Base-by-base conservation (phyloP, 2,113 vertebrate genomes). In the Copsychus sechellarum region DNA sequence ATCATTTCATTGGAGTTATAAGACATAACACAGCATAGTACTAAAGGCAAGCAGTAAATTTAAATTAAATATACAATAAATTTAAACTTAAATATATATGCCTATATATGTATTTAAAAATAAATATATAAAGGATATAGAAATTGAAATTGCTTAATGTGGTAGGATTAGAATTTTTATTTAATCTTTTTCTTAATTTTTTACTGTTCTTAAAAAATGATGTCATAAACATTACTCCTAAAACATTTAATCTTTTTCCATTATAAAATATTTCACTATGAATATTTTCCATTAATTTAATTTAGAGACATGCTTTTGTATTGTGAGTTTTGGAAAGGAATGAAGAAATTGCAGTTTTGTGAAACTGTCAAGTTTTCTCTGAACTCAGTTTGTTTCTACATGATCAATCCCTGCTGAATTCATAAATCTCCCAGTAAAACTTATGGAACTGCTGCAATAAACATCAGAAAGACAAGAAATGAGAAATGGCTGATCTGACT, bases 401-500 rank as follows among this genome's bases (percentile, higher is more conserved):
- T 22, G 38, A 86, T 60, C 43, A 81, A 34, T 50, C 69, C 56
- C 80, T 28, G 28, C 22, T 74, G 69, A 91, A 47, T 65, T 86
- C 48, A 78, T 81, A 90, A 92, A 93, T 86, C 51, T 90, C 79
- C 36, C 14, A 36, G 67, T 45, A 81, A 78, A 93, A 94, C 51
- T 83, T 78, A 88, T 1, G 40, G 86, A 96, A 88, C 51, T 83
- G 76, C 74, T 83, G 64, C 56, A 77, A 58, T 36, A 86, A 92
- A 54, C 74, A 88, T 33, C 43, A 86, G 76, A 64, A 67, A 90
- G 76, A 77, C 64, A 86, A 95, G 47, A 88, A 86, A 80, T 20
- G 42, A 95, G 71, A 93, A 95, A 82, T 70, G 54, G 58, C 33
- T 86, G 62, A 91, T 74, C 29, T 70, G 76, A 78, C 76, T 94